phyloP scores from a whole-genome alignment of 2,797 vertebrate species.

The Eurystomus glaucurus region DNA sequence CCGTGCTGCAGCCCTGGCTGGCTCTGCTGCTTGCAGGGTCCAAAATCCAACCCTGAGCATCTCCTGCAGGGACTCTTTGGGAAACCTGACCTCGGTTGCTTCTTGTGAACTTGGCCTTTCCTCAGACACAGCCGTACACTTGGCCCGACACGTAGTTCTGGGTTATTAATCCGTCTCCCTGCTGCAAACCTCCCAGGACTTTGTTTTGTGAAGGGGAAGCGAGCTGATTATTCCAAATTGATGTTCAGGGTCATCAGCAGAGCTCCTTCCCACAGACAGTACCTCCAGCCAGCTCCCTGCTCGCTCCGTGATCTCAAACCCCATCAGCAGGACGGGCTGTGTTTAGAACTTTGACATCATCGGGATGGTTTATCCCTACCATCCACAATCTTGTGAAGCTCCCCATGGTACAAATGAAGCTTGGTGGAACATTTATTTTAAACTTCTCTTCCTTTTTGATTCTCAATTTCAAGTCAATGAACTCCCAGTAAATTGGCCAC shows the following conservation, averaged over 20 bases:
- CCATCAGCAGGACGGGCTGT: neutral
- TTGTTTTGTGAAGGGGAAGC: neutral
- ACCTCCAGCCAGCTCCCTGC: neutral
- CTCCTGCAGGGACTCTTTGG: neutral
- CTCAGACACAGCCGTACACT: neutral
- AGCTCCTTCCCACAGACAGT: slow-evolving; percentile 5
- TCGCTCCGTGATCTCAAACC: rapidly evolving
- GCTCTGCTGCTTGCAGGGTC: rapidly evolving
- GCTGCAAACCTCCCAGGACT: neutral
- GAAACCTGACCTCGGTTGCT: neutral
- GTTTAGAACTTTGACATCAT: neutral
- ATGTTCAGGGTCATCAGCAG: neutral
- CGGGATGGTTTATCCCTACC: neutral
- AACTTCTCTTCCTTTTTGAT: neutral
- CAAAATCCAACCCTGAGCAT: neutral
- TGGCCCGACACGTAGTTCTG: neutral
- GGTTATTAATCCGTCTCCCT: neutral
- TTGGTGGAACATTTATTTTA: neutral
- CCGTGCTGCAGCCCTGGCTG: neutral
- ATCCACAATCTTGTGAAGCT: rapidly evolving
- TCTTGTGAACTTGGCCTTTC: neutral
- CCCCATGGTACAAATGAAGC: neutral
- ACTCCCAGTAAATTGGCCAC: neutral
- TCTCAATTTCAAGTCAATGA: neutral
- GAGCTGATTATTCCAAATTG: neutral